Percentiles rank a stretch among this genome's conserved stretches.
Conservation (phyloP, 2,113 vertebrate species). For the Platichthys flesus region DNA sequence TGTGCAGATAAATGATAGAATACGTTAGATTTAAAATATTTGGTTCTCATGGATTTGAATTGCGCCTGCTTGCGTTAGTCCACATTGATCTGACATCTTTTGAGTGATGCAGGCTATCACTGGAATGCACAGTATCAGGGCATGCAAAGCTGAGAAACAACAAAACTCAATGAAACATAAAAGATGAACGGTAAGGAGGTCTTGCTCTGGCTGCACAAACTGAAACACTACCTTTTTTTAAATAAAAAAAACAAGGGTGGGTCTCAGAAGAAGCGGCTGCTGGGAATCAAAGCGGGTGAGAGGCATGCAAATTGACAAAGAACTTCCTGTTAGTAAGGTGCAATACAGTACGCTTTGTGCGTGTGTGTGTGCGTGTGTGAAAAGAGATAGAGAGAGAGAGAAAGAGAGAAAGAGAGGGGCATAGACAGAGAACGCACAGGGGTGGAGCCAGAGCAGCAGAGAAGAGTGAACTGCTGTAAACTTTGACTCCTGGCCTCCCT, state of each 20-base stretch:
- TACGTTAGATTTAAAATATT: not conserved
- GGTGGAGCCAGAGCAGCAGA: slow-evolving; percentile 50
- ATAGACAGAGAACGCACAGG: slow-evolving; percentile 48
- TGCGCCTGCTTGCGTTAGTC: slow-evolving; percentile 47
- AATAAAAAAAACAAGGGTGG: slow-evolving; percentile 9
- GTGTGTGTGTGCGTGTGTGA: slow-evolving; percentile 14
- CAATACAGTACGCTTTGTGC: slow-evolving; percentile 24
- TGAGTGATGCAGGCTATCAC: slow-evolving; percentile 60
- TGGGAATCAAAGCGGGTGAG: slow-evolving; percentile 25
- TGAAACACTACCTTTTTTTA: not conserved
- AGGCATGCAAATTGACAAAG: slow-evolving; percentile 47
- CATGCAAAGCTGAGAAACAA: slow-evolving; percentile 56
- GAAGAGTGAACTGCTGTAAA: slow-evolving; percentile 78
- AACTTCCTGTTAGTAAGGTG: slow-evolving; percentile 55
- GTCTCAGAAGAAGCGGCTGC: slow-evolving; percentile 7
- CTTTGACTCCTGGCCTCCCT: slow-evolving; percentile 78
- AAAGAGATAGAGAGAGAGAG: not conserved
- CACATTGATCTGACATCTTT: slow-evolving; percentile 46
- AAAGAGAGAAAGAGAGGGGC: slow-evolving; percentile 16
- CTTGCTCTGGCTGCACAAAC: not conserved
- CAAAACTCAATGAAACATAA: slow-evolving; percentile 30
- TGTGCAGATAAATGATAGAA: not conserved
- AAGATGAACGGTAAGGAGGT: not conserved
- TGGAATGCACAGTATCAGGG: slow-evolving; percentile 65
- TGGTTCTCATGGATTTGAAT: not conserved